A percentile compares a stretch with the other conserved stretches of the same genome.
phyloP scores from a whole-genome alignment of 2,888 invertebrate genomes.

The Dilophus febrilis region DNA sequence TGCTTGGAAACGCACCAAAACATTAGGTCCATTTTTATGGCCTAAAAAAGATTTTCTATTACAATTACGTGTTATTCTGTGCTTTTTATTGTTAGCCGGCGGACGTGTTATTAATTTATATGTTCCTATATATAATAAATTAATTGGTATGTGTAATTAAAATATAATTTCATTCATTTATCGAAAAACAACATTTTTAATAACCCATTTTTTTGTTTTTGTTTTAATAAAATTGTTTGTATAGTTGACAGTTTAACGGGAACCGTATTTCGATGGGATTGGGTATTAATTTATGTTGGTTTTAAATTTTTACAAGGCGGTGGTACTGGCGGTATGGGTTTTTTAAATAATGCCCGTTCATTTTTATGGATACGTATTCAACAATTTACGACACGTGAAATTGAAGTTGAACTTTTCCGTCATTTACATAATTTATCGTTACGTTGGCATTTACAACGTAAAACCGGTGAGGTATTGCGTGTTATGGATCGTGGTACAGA shows the following conservation, averaged over 20 bases:
- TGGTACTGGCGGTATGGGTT: constrained; percentile 80
- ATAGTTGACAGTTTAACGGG: constrained; percentile 66
- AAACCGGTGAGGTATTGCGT: constrained; percentile 91
- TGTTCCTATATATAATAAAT: constrained; percentile 84
- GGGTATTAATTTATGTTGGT: constrained; percentile 66
- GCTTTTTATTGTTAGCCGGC: constrained; percentile 53
- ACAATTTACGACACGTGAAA: constrained; percentile 86
- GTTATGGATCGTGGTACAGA: constrained; percentile 97
- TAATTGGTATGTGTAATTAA: constrained; percentile 75
- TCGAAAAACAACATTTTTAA: constrained; percentile 2
- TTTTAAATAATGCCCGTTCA: constrained; percentile 77
- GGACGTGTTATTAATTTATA: constrained; percentile 81
- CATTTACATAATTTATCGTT: constrained; percentile 84
- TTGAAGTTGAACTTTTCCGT: constrained; percentile 70
- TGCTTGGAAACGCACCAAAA: constrained; percentile 58
- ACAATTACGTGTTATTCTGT: constrained; percentile 67
- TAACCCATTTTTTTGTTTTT: constrained; percentile 7
- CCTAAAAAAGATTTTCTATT: constrained; percentile 61
- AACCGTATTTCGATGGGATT: constrained; percentile 68
- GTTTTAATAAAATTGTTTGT: no score
- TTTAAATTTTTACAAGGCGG: constrained; percentile 93
- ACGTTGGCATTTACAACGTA: constrained; percentile 85
- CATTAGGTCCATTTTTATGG: constrained; percentile 85
- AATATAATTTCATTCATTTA: constrained; percentile 3
- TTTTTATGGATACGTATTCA: constrained; percentile 92